Evolutionary conservation across 2,797 vertebrate genomes (phyloP).

Genomic region (Sylvilagus floridanus): DNA sequence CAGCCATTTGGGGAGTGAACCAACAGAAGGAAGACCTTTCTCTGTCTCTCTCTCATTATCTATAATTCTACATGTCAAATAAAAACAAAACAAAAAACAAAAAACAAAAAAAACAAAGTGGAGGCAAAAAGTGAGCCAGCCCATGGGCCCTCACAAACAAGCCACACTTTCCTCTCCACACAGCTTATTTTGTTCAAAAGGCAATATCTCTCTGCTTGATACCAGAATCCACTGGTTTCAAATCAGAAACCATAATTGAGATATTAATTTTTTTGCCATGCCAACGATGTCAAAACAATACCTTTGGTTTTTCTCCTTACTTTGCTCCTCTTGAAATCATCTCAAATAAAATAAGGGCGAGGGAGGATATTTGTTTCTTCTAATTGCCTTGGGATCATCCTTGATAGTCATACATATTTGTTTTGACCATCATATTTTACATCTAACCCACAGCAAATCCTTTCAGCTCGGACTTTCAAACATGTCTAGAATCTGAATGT

Average conservation of each 20-base stretch:
- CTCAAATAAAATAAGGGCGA: not conserved
- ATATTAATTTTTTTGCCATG: not conserved
- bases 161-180: not conserved
- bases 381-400: not conserved
- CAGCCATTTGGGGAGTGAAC: too few relatives aligned
- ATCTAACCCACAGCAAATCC: not conserved
- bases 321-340: not conserved
- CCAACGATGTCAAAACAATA: not conserved
- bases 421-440: not conserved
- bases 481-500: not conserved
- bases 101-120: not conserved
- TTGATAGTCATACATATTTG: not conserved
- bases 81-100: too few relatives aligned
- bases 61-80: too few relatives aligned
- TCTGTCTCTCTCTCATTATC: too few relatives aligned
- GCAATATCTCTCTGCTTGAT: not conserved
- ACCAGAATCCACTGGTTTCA: not conserved
- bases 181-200: not conserved
- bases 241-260: not conserved
- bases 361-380: not conserved
- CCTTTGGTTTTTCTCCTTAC: not conserved
- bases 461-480: not conserved
- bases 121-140: not conserved
- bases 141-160: not conserved
- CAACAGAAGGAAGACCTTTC: too few relatives aligned